These are phyloP conservation scores for Buphagus erythrorhynchus DNA, from an alignment of 2,797 vertebrate genomes.

Conservation along the genomic window DNA sequence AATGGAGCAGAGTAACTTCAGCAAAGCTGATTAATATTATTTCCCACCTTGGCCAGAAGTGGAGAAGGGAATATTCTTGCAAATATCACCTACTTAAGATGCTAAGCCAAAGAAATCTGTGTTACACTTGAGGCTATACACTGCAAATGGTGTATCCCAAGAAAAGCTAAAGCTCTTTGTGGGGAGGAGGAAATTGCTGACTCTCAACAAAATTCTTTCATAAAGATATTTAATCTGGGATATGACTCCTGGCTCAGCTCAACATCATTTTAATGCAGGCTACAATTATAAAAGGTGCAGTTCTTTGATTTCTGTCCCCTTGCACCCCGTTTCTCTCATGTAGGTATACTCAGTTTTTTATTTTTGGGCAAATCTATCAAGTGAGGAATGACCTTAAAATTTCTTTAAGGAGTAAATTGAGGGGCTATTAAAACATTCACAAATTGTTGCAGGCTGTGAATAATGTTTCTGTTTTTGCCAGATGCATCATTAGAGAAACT, in stretches of 20 bases:
- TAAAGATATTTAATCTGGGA: not conserved
- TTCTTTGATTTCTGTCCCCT: not conserved
- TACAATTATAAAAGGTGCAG: not conserved
- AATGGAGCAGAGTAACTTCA: constrained; percentile 8
- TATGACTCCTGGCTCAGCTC: not conserved
- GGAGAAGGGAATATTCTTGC: constrained; percentile 27
- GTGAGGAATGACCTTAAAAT: not conserved
- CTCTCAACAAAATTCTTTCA: not conserved
- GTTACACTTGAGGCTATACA: constrained; percentile 20
- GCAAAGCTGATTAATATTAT: constrained; percentile 52
- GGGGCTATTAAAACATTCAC: not conserved
- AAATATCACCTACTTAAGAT: constrained; percentile 53
- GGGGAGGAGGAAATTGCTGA: not conserved
- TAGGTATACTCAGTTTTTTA: not conserved
- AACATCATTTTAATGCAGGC: not conserved
- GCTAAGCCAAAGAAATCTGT: constrained; percentile 27
- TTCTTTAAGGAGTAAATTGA: not conserved
- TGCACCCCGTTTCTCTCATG: not conserved
- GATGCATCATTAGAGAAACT: constrained; percentile 16
- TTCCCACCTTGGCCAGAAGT: constrained; percentile 14
- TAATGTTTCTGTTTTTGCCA: constrained; percentile 24
- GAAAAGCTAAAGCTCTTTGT: not conserved
- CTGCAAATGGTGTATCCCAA: constrained; percentile 1
- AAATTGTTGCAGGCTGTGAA: not conserved
- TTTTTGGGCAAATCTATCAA: not conserved